Evolutionary conservation across 2,888 invertebrate species (phyloP).

Genomic region (Torymus aiolomorphi): DNA sequence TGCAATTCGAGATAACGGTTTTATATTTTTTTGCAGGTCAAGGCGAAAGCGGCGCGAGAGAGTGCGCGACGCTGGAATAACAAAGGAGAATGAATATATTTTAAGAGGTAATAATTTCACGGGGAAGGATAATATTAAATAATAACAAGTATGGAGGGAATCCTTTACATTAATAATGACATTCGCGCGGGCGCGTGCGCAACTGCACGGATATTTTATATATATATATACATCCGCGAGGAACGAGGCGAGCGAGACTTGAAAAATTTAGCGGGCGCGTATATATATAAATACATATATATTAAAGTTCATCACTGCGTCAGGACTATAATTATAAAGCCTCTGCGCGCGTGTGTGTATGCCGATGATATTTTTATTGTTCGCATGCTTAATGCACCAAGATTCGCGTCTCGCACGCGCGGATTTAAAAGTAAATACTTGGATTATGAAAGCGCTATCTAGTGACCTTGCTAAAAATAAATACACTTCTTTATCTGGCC

Average conservation of each 20-base stretch:
- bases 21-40: conserved; percentile 51
- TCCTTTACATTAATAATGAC: conserved; percentile 49
- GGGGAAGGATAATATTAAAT: conserved; percentile 53
- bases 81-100: conserved; percentile 50
- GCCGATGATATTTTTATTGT: conserved; percentile 38
- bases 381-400: conserved; percentile 39
- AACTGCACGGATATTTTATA: too few species aligned
- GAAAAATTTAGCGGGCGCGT: conserved; percentile 30
- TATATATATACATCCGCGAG: too few species aligned
- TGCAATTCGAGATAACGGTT: conserved; percentile 54
- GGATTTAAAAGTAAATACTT: conserved; percentile 57
- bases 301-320: background rate
- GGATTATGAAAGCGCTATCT: conserved; percentile 55
- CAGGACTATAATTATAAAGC: conserved; percentile 27
- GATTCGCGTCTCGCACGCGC: conserved; percentile 27
- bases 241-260: background rate
- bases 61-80: conserved; percentile 15
- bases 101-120: conserved; percentile 52
- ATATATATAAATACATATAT: background rate
- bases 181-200: conserved; percentile 5
- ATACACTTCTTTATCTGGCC: conserved; percentile 56
- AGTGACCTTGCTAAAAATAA: conserved; percentile 58
- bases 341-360: too few species aligned
- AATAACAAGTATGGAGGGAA: conserved; percentile 25
- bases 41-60: conserved; percentile 30